Conservation (phyloP, 2,113 vertebrate species). For the Nannobrachium achirus region DNA sequence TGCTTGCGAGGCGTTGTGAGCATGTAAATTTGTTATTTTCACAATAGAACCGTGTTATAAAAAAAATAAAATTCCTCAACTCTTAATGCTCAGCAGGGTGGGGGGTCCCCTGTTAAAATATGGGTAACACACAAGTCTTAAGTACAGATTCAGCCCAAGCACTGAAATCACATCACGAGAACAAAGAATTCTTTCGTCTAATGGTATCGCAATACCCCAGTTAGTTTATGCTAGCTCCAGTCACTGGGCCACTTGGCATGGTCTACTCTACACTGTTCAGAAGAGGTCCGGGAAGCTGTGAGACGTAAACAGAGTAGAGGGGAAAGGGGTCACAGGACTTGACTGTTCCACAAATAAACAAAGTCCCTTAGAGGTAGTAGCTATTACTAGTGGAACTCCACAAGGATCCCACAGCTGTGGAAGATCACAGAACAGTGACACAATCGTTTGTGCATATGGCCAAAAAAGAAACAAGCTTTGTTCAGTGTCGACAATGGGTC, state of each 20-base stretch:
- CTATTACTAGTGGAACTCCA: neutral
- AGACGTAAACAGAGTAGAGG: slow-evolving; percentile 52
- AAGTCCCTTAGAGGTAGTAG: slow-evolving; percentile 17
- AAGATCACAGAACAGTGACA: slow-evolving; percentile 32
- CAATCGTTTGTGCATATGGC: neutral
- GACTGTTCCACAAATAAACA: slow-evolving; percentile 48
- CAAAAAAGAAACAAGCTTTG: slow-evolving; percentile 12
- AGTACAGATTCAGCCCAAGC: too few species aligned
- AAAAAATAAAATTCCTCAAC: too few species aligned
- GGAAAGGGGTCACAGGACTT: slow-evolving; percentile 39
- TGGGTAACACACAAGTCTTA: too few species aligned
- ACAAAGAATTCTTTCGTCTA: slow-evolving; percentile 1
- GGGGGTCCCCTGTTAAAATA: too few species aligned
- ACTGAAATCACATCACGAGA: neutral
- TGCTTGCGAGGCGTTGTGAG: too few species aligned
- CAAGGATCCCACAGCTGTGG: slow-evolving; percentile 46
- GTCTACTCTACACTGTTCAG: slow-evolving; percentile 23
- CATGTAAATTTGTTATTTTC: too few species aligned
- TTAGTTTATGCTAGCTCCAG: slow-evolving; percentile 36
- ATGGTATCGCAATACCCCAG: neutral
- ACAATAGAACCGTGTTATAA: too few species aligned
- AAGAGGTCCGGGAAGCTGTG: slow-evolving; percentile 47
- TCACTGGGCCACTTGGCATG: slow-evolving; percentile 31
- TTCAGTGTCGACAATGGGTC: neutral
- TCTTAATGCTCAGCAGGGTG: too few species aligned